Evolutionary conservation across 2,888 invertebrate species (phyloP).

Genomic region (Lissocephala sabroskyi): DNA sequence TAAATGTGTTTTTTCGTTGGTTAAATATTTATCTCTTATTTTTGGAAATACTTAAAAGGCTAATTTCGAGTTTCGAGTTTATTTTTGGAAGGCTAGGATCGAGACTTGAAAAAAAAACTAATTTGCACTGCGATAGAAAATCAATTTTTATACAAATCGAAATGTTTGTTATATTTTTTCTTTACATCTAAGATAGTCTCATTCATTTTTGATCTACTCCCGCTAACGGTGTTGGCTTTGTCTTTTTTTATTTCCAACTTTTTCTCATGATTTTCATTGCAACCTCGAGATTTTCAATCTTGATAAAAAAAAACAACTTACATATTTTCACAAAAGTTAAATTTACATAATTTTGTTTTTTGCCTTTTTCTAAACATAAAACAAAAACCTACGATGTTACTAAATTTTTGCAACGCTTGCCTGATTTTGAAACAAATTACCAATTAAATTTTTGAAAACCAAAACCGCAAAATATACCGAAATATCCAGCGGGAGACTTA

Average conservation of each 20-base stretch:
- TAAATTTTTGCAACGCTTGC: slow-evolving; percentile 45
- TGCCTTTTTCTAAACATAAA: slow-evolving; percentile 14
- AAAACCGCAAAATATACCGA: slow-evolving; percentile 2
- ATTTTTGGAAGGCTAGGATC: slow-evolving; percentile 53
- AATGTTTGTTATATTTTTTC: slow-evolving; percentile 2
- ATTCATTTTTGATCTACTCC: slow-evolving; percentile 8
- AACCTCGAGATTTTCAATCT: slow-evolving; percentile 14
- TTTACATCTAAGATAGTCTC: too few species aligned
- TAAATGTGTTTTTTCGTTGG: slow-evolving; percentile 19
- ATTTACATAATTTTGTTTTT: slow-evolving; percentile 7
- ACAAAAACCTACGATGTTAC: slow-evolving; percentile 21
- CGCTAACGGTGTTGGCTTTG: slow-evolving; percentile 32
- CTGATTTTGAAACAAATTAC: slow-evolving; percentile 36
- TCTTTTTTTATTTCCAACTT: slow-evolving; percentile 1
- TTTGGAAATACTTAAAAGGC: slow-evolving; percentile 15
- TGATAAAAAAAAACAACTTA: slow-evolving; percentile 4
- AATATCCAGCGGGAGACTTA: slow-evolving; percentile 90
- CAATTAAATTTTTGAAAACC: slow-evolving; percentile 4
- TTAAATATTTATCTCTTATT: slow-evolving; percentile 22
- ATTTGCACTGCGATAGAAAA: slow-evolving; percentile 46
- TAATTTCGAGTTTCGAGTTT: slow-evolving; percentile 18
- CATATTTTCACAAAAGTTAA: slow-evolving; percentile 11
- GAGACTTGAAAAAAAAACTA: slow-evolving; percentile 42
- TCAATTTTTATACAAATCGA: slow-evolving; percentile 17
- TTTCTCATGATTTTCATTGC: too few species aligned